Base-by-base conservation (phyloP, 2,113 vertebrate genomes). In the Leucopternis melanops region DNA sequence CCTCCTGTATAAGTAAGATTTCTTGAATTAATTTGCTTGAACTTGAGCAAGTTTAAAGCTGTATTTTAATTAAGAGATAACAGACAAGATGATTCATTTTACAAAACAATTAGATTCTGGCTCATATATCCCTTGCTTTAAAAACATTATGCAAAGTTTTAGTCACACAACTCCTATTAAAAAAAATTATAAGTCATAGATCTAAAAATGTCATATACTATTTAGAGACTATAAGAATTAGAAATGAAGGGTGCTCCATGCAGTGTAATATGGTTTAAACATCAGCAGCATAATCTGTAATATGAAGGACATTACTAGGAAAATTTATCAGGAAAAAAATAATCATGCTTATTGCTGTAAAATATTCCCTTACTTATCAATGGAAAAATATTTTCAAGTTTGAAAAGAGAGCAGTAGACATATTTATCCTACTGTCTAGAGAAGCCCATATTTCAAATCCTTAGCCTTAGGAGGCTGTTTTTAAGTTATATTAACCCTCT, bases 41-140 rank as follows among this genome's bases (percentile, higher is more conserved):
- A 91, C 34, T 61, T 82, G 17, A 85, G 54, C 21, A 92, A 89
- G 23, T 85, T 94, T 85, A 91, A 81, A 95, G 55, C 50, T 84
- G 26, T 79, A 87, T 79, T 95, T 95, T 91, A 89, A 94, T 80
- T 36, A 92, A 47, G 36, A 90, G 27, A 92, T 44, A 91, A 86
- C 67, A 74, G 31, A 77, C 8, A 81, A 81, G 87, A 78, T 55
- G 0, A 89, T 81, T 73, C 29, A 29, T 79, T 78, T 91, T n/a
- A 63, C 21, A 63, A 67, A 91, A 38, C 73, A 94, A 66, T 67
- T 79, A 57, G 42, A 86, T 87, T 86, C 42, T 74, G 38, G 34
- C 42, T 88, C 26, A 27, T 67, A 44, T 45, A 85, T 65, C 55
- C 32, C n/a, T 67, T 77, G 26, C 45, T 70, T 83, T 92, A 72